Percentiles rank a stretch among this genome's conserved stretches.
These are phyloP conservation scores for Diorhabda elongata DNA, from an alignment of 1,140 invertebrate genomes.

Conservation along the genomic window DNA sequence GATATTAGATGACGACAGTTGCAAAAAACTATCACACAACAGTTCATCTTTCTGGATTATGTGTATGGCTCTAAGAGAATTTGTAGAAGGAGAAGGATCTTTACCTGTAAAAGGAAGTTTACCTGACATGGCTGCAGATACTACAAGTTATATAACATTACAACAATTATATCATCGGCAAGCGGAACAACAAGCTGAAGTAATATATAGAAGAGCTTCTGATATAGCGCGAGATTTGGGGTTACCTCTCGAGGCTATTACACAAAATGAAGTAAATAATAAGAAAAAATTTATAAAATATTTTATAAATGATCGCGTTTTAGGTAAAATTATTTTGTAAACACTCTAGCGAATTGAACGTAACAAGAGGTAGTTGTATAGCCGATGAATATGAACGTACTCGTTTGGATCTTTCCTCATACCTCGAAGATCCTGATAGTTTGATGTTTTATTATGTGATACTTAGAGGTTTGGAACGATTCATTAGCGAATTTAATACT, in stretches of 20 bases:
- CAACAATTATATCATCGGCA: slow-evolving; percentile 87
- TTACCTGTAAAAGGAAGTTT: slow-evolving; percentile 87
- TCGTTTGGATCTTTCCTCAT: slow-evolving; percentile 37
- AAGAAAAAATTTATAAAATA: no score
- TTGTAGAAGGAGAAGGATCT: slow-evolving; percentile 80
- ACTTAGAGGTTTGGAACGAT: slow-evolving; percentile 84
- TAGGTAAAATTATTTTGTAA: slow-evolving; percentile 75
- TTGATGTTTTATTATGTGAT: slow-evolving; percentile 89
- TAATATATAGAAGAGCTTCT: slow-evolving; percentile 75
- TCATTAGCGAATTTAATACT: slow-evolving; percentile 80
- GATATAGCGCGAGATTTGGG: slow-evolving; percentile 73
- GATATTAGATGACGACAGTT: slow-evolving; percentile 73
- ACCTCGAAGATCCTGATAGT: slow-evolving; percentile 73
- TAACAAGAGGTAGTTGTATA: slow-evolving; percentile 77
- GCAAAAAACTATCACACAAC: slow-evolving; percentile 71
- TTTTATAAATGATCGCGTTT: neutral
- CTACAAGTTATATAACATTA: slow-evolving; percentile 84
- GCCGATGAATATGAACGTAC: slow-evolving; percentile 65
- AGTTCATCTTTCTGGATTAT: slow-evolving; percentile 91
- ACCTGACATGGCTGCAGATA: slow-evolving; percentile 97
- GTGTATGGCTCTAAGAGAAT: slow-evolving; percentile 82
- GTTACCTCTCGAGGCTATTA: slow-evolving; percentile 66
- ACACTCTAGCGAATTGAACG: slow-evolving; percentile 73
- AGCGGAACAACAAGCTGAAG: slow-evolving; percentile 75
- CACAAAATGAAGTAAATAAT: slow-evolving; percentile 61